Percentiles rank a stretch among this genome's conserved stretches.
These are phyloP conservation scores for Panagrolaimus sp. DNA, from an alignment of 1,140 invertebrate species.

Conservation along the genomic window DNA sequence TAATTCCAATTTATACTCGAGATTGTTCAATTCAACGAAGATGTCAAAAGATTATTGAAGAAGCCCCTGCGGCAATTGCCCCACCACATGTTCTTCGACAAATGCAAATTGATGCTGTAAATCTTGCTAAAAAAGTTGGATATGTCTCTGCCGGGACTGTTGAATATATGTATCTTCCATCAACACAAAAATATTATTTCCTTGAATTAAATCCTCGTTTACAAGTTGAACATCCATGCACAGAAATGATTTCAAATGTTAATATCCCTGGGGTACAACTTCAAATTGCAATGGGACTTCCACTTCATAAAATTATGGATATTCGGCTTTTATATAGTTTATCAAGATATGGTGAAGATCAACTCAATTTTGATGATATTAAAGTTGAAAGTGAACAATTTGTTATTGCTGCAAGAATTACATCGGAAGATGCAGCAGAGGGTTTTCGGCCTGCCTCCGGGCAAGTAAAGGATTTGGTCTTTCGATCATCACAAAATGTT, in stretches of 20 bases:
- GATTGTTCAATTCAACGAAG: conserved; percentile 95
- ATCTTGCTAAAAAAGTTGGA: conserved; percentile 93
- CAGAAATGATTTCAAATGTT: conserved; percentile 95
- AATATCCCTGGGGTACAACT: conserved; percentile 91
- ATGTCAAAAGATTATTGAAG: conserved; percentile 98
- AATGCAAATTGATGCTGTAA: conserved; percentile 94
- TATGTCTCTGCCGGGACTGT: conserved; percentile 96
- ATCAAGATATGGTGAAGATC: conserved; percentile 67
- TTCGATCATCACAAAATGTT: conserved; percentile 92
- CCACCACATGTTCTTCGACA: conserved; percentile 81
- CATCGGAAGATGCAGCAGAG: conserved; percentile 96
- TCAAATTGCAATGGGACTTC: conserved; percentile 96
- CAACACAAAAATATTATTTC: conserved; percentile 80
- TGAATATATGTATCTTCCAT: conserved; percentile 79
- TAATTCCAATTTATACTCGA: conserved; percentile 89
- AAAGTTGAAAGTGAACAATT: conserved; percentile 75
- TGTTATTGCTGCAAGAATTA: conserved; percentile 93
- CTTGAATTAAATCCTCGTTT: conserved; percentile 91
- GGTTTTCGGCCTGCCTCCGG: conserved; percentile 95
- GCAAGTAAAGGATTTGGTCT: conserved; percentile 93
- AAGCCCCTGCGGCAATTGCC: conserved; percentile 87
- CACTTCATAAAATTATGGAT: conserved; percentile 86
- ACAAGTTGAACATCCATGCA: conserved; percentile 97
- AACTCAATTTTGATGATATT: conserved; percentile 78
- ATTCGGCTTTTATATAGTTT: conserved; percentile 85